Base-by-base conservation (phyloP, 2,888 invertebrate genomes). In the Nasonia oneida region DNA sequence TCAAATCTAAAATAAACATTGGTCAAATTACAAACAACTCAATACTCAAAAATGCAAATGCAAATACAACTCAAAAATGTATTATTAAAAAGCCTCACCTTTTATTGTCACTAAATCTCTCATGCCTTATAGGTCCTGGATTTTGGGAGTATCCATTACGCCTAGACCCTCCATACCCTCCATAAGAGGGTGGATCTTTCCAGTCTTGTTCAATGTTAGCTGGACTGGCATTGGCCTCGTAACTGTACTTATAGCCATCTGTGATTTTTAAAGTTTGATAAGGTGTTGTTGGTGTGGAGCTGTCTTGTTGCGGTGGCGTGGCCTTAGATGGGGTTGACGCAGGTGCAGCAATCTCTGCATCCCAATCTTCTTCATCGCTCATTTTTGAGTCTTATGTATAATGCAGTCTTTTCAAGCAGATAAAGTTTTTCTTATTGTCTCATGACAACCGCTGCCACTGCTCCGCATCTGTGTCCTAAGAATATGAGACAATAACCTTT, bases 151-250 rank as follows among this genome's bases (percentile, higher is more conserved):
- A 86, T 73, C 84, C 87, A 86, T 80, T 83, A 8, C 64, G 84
- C 33, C 79, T 86, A 0, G 67, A 47, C 29, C 53, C 67, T 70
- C 64, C 71, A 78, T 80, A 87, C 6, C 73, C 64, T 53, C 81
- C 84, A 78, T 80, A 87, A 3, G 86, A 81, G 33, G 86, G 74
- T 10, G 81, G 74, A 50, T 87, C 87, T 1, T 83, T 53, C 87
- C 87, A 87, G 61, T 87, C 87, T 2, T 37, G 37, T 37, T 87
- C 87, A 78, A 87, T 85, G 81, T 87, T 87, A 15, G 87, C 87
- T 33, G 87, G 87, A 61, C 87, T 87, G 50, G 86, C 77, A 14
- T 70, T 61, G 33, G 87, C 87, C 79, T 87, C 87, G 50, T 87
- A 87, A 70, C 87, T 87, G 33, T 87, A 87, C 50, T 83, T 87